Conservation (phyloP, 2,888 invertebrate species). For the Cryptocephalus moraei region DNA sequence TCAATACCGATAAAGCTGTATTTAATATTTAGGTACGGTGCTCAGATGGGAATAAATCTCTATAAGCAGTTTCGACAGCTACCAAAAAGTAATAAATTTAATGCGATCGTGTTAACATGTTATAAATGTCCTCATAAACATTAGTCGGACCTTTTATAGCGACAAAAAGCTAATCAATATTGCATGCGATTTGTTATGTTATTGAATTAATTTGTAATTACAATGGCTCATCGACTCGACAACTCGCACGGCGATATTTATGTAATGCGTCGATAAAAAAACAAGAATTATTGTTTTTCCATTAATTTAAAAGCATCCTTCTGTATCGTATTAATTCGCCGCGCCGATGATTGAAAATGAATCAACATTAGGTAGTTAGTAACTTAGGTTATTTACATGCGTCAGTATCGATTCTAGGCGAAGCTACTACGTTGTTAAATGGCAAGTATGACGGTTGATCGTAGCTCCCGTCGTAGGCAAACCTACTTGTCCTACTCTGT, state of each 20-base stretch:
- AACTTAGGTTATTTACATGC: constrained; percentile 13
- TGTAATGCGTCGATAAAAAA: no score
- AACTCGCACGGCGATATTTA: not conserved
- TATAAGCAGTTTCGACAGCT: no score
- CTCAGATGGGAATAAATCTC: no score
- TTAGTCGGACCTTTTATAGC: not conserved
- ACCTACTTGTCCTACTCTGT: constrained; percentile 43
- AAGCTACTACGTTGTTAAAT: constrained; percentile 2
- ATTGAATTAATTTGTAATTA: constrained; percentile 1
- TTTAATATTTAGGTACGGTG: no score
- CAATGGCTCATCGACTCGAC: not conserved
- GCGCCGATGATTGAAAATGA: not conserved
- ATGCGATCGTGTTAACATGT: no score
- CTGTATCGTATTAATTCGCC: constrained; percentile 2
- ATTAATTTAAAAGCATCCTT: constrained; percentile 1
- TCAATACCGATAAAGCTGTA: no score
- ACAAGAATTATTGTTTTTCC: not conserved
- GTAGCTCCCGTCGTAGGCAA: constrained; percentile 2
- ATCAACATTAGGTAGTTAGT: constrained; percentile 2
- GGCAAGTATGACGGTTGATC: constrained; percentile 1
- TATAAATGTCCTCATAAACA: no score
- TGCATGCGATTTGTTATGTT: not conserved
- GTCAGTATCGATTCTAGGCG: constrained; percentile 2
- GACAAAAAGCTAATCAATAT: not conserved
- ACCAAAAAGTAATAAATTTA: no score